A percentile compares a stretch with the other conserved stretches of the same genome.
These are phyloP conservation scores for Piaya cayana DNA, from an alignment of 2,113 vertebrate species.

Conservation along the genomic window DNA sequence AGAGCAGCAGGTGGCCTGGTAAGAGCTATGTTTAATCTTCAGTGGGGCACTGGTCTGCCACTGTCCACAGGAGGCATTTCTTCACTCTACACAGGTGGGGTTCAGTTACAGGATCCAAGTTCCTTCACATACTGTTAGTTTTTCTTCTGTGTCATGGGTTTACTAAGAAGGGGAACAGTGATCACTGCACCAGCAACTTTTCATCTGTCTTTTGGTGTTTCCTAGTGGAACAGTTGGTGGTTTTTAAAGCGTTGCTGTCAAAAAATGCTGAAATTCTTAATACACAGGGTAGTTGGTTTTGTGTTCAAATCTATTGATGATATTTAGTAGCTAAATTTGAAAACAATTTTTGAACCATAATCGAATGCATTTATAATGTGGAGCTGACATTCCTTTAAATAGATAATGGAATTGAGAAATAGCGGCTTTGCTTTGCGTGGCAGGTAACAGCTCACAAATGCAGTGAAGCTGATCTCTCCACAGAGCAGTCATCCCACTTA, in stretches of 20 bases:
- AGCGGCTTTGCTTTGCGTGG: not conserved
- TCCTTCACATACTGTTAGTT: not conserved
- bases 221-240: not conserved
- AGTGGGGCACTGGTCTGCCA: rapidly evolving
- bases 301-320: not conserved
- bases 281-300: not conserved
- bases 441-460: not conserved
- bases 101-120: rapidly evolving
- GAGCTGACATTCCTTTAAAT: not conserved
- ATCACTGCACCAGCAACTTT: not conserved
- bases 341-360: not conserved
- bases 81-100: rapidly evolving
- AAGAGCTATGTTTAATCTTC: rapidly evolving
- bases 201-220: not conserved
- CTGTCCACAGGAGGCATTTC: rapidly evolving
- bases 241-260: not conserved
- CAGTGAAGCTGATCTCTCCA: not conserved
- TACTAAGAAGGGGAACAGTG: not conserved
- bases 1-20: rapidly evolving
- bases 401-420: not conserved
- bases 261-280: not conserved
- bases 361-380: not conserved
- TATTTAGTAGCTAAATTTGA: not conserved
- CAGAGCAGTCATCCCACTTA: not conserved
- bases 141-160: not conserved